phyloP scores from a whole-genome alignment of 2,888 invertebrate species.

The Tineola bisselliella region DNA sequence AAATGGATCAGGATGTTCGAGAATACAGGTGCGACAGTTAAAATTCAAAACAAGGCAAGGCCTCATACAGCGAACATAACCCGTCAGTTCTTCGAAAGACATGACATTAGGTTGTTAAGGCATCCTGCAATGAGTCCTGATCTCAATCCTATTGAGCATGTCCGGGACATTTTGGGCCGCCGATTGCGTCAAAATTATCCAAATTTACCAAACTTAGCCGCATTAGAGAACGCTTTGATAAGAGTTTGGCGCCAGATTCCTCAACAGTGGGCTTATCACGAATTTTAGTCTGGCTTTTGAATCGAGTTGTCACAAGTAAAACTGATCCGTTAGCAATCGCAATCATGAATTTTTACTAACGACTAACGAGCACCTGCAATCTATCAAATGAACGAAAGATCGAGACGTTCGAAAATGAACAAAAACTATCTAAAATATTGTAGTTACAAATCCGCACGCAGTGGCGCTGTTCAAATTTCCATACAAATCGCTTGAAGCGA shows the following conservation, averaged over 20 bases:
- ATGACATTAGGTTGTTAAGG: neutral
- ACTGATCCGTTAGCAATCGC: no score
- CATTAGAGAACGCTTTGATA: neutral
- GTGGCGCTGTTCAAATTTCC: no score
- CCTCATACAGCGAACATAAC: neutral
- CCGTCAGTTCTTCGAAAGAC: neutral
- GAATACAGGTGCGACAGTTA: conserved; percentile 17
- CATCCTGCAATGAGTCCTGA: conserved; percentile 11
- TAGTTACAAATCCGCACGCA: no score
- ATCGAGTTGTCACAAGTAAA: no score
- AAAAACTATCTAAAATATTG: no score
- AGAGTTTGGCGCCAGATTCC: neutral
- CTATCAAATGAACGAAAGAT: no score
- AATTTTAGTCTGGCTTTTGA: no score
- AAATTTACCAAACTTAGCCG: neutral
- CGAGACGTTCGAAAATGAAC: no score
- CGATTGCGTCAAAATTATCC: neutral
- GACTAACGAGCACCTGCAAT: no score
- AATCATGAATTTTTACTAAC: no score
- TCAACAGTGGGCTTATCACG: no score
- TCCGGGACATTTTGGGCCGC: conserved; percentile 8
- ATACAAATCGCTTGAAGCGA: no score
- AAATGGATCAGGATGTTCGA: conserved; percentile 19
- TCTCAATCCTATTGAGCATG: conserved; percentile 12
- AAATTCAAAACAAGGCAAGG: conserved; percentile 18